Evolutionary conservation across 2,797 vertebrate species (phyloP).

Genomic region (Pipistrellus kuhlii): DNA sequence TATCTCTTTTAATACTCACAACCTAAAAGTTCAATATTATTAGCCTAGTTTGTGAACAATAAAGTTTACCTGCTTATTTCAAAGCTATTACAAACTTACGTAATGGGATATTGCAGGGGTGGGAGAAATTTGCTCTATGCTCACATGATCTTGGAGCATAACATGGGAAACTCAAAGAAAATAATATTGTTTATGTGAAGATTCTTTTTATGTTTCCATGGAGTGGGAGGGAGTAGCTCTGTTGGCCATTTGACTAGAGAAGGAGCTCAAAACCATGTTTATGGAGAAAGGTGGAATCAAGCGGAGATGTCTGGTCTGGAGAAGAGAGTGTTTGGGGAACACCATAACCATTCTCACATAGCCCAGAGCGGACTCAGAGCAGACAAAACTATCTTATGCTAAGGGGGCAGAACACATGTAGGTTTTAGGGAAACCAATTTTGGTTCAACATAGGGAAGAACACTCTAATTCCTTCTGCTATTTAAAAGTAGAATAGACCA

Average conservation of each 20-base stretch:
- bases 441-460: constrained; percentile 14
- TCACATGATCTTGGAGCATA: neutral
- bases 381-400: neutral
- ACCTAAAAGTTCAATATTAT: neutral
- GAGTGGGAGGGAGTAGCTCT: neutral
- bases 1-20: constrained; percentile 29
- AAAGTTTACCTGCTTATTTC: constrained; percentile 29
- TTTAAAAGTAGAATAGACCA: constrained; percentile 29
- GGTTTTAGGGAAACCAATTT: constrained; percentile 15
- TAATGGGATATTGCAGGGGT: neutral
- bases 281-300: neutral
- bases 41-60: neutral
- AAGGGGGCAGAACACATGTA: neutral
- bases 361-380: neutral
- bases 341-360: neutral
- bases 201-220: constrained; percentile 3
- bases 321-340: neutral
- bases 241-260: constrained; percentile 1
- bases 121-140: neutral
- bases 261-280: neutral
- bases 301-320: neutral
- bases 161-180: neutral
- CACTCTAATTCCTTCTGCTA: neutral
- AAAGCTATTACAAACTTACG: constrained; percentile 14
- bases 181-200: neutral